Base-by-base conservation (phyloP, 2,797 vertebrate species). In the Telmatherina bonti region DNA sequence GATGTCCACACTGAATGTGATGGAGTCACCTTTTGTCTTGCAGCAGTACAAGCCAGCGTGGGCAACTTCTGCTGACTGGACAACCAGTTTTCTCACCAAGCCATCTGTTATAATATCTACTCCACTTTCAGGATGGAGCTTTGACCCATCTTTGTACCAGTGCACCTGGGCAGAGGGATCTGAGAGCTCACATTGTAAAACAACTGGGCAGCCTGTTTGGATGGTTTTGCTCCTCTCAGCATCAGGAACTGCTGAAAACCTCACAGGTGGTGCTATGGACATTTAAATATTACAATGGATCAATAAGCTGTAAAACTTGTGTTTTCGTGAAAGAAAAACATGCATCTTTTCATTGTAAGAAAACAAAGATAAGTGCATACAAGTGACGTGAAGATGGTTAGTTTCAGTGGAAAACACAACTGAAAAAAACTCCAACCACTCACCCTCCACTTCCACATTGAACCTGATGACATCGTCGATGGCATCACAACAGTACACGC, bases 111-210 rank as follows among this genome's bases (percentile, higher is more conserved):
- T 88, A 33, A 97, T 91, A 59, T 94, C 85, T 78, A 96, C 64
- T 72, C 64, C 86, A 76, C 87, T 84, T 0, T 89, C 85, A 55
- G 72, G 91, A 30, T 94, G 92, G 59, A 97, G 90, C 78, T 97
- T 96, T 83, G 94, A 91, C 15, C 96, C 96, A 0, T 98, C 96
- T 89, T 96, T 97, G 92, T 95, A 96, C 97, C 97, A 98, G 78
- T 1, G 68, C 81, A 97, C 96, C 0, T 88, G 86, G 45, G 92
- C 94, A 0, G 90, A 89, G 0, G 91, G 91, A 49, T 92, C 94
- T 91, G 97, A 97, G 69, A 97, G 91, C 92, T 96, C 94, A 80
- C 97, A 99, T 76, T 91, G 92, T 79, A 98, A 91, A 81, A 93
- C 87, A 90, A 97, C 91, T 0, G 92, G 88, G 70, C 33, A 73